Base-by-base conservation (phyloP, 2,113 vertebrate species). In the Tautogolabrus adspersus region DNA sequence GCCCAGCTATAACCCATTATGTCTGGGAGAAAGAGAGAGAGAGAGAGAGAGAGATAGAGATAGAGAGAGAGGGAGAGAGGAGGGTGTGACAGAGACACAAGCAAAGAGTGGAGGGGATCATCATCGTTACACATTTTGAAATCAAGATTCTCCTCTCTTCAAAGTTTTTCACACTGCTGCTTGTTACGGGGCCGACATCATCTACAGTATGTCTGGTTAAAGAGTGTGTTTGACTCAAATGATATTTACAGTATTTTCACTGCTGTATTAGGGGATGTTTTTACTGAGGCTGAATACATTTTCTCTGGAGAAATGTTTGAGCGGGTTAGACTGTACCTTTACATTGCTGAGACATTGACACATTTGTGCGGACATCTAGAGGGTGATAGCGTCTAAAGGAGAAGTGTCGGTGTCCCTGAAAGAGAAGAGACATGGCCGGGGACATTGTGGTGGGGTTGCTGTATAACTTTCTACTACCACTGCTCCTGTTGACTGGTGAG, bases 401-500 rank as follows among this genome's bases (percentile, higher is more conserved):
- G 84, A 66, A 63, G 51, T 15, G 37, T 9, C 40, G 47, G 68
- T 44, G 68, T 81, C 67, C 70, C 67, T 67, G 69, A 74, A 61
- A 72, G 59, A 56, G 55, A 19, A 68, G 16, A 26, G 72, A 49
- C 58, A 89, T 77, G 89, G 92, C 92, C 16, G 86, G 79, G 6
- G 90, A 93, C 55, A 79, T 91, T 12, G 23, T 77, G 40, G 85
- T 91, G 30, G 91, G 87, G 44, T 65, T 95, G 26, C 77, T 94
- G 56, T 95, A 94, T 84, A 88, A 90, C 76, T 75, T 93, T 44
- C 73, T 93, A 34, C 89, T 94, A 6, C 91, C 90, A 3, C 66
- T 95, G 54, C 67, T 89, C 26, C 87, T 95, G 70, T 69, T 93
- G 75, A 69, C 90, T 65, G 95, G 94, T 93, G 77, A 94, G 94